Evolutionary conservation across 2,113 vertebrate genomes (phyloP).

Genomic region (Pontoporia blainvillei): DNA sequence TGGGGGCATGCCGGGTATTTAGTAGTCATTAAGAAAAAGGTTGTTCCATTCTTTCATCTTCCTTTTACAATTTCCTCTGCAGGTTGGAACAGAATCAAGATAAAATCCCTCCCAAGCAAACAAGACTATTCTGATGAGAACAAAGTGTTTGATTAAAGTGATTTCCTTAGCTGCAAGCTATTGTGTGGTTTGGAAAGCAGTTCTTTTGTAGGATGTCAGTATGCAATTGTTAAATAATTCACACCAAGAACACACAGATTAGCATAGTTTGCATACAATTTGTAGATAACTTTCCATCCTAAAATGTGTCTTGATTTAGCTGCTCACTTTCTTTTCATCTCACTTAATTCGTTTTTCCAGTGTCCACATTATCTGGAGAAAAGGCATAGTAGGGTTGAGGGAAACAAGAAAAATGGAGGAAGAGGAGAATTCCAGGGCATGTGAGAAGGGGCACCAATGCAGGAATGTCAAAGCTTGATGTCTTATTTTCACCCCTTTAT

Average conservation of each 20-base stretch:
- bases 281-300: neutral
- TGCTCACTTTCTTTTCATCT: neutral
- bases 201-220: neutral
- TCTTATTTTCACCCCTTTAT: neutral
- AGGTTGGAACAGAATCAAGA: constrained; percentile 15
- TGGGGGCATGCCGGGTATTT: neutral
- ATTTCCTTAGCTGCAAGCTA: neutral
- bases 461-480: neutral
- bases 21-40: neutral
- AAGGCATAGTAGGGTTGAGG: neutral
- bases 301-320: neutral
- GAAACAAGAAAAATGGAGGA: neutral
- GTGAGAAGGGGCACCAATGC: neutral
- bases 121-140: neutral
- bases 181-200: neutral
- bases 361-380: neutral
- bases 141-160: neutral
- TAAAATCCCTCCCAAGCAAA: neutral
- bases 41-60: neutral
- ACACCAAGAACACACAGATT: neutral
- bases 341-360: neutral
- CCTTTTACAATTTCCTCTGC: neutral
- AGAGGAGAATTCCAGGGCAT: neutral
- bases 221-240: neutral
- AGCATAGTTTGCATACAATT: neutral